Evolutionary conservation across 2,888 invertebrate genomes (phyloP), one percentile per base, ranked within the genome.

Genomic region (Steinernema scapterisci): DNA sequence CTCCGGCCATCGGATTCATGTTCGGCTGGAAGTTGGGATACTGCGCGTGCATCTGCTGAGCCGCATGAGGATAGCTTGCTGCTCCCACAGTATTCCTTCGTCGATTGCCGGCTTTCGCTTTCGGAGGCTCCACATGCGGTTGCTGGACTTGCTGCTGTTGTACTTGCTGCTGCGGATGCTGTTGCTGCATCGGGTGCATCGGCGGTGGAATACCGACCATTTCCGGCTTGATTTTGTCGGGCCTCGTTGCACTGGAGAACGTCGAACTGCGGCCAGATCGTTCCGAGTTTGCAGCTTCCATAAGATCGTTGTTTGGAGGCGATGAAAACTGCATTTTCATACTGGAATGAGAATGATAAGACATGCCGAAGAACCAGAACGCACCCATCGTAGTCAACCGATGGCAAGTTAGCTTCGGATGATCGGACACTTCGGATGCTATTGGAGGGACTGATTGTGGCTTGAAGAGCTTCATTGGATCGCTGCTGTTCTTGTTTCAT

Each of bases 291-390:
- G 31, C 38, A n/a, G 7, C 11, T 2, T 63, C 31, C 16, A 16
- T 13, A 2, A 38, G 31, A 63, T 63, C 63, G 31, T 27, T 63
- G 7, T 25, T 27, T 16, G 23, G 63, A 16, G 63, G 63, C 6
- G 63, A 63, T 3, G 63, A 63, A 31, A 63, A 63, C 16, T 63
- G 25, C 21, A 25, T 63, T 63, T 63, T 63, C 11, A n/a, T n/a
- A n/a, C n/a, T n/a, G n/a, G n/a, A n/a, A n/a, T n/a, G n/a, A n/a
- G n/a, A n/a, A n/a, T n/a, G n/a, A n/a, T n/a, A n/a, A n/a, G n/a
- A n/a, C n/a, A n/a, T n/a, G n/a, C n/a, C n/a, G n/a, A n/a, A n/a
- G n/a, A 51, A 16, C 7, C 5, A 21, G 16, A 31, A 25, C 63
- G 27, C 2, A 63, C 63, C 27, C 27, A 16, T 63, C 63, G 11